These are phyloP conservation scores for Vespertilio murinus DNA, from an alignment of 2,797 vertebrate genomes.

Conservation along the genomic window DNA sequence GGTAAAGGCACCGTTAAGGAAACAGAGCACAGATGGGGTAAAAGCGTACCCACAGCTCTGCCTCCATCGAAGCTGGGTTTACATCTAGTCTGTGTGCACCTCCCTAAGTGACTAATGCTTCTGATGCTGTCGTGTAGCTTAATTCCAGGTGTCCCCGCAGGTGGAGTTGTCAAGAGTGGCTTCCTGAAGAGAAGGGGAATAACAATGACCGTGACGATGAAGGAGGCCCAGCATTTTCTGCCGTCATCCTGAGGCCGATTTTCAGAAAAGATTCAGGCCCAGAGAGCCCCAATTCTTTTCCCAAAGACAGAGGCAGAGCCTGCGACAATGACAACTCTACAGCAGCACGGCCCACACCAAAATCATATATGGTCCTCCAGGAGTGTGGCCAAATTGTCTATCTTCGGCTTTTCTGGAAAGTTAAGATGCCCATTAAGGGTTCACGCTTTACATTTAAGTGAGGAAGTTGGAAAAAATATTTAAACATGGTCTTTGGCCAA, in stretches of 20 bases:
- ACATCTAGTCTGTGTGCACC: not conserved
- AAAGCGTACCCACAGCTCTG: fast-evolving
- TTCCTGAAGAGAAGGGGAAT: not conserved
- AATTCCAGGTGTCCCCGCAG: no score
- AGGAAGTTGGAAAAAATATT: not conserved
- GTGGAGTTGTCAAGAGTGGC: not conserved
- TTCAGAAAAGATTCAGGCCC: not conserved
- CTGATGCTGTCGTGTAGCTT: fast-evolving
- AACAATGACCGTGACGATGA: fast-evolving
- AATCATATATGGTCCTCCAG: no score
- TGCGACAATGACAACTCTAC: not conserved
- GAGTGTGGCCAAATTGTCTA: not conserved
- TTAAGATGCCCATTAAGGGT: not conserved
- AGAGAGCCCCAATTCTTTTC: not conserved
- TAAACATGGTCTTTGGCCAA: not conserved
- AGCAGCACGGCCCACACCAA: fast-evolving
- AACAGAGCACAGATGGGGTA: not conserved
- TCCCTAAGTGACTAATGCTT: not conserved
- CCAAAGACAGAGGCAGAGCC: not conserved
- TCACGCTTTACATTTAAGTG: not conserved
- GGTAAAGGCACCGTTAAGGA: not conserved
- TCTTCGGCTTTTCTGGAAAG: not conserved
- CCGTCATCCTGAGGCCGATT: not conserved
- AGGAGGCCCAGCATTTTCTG: not conserved
- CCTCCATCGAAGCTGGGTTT: not conserved